These are phyloP conservation scores for Leptosomus discolor DNA, from an alignment of 2,113 vertebrate species.

Conservation along the genomic window DNA sequence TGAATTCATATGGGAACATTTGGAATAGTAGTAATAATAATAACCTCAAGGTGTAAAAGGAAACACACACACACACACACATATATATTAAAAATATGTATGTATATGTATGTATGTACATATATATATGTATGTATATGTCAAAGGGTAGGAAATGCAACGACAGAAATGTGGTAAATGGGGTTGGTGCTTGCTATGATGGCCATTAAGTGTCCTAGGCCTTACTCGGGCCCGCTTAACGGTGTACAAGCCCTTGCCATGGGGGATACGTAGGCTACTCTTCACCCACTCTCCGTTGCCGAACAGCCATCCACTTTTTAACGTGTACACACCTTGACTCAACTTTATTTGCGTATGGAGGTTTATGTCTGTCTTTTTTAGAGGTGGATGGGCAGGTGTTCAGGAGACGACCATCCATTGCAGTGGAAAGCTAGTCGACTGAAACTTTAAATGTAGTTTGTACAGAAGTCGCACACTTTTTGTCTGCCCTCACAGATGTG, in stretches of 20 bases:
- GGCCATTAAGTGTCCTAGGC: constrained; percentile 70
- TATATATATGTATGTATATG: constrained; percentile 72
- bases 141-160: constrained; percentile 77
- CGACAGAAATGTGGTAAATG: constrained; percentile 46
- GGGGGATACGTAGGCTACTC: constrained; percentile 27
- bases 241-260: constrained; percentile 71
- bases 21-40: constrained; percentile 69
- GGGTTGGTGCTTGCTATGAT: constrained; percentile 73
- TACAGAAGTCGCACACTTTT: constrained; percentile 70
- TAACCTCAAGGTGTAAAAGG: constrained; percentile 70
- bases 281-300: constrained; percentile 50
- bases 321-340: constrained; percentile 46
- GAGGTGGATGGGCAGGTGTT: constrained; percentile 56
- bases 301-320: constrained; percentile 48
- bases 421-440: constrained; percentile 7
- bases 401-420: constrained; percentile 27
- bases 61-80: not conserved
- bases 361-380: constrained; percentile 55
- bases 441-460: constrained; percentile 65
- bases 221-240: constrained; percentile 51
- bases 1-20: constrained; percentile 78
- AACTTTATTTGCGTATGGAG: constrained; percentile 52
- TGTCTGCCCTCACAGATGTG: constrained; percentile 72
- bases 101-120: constrained; percentile 53
- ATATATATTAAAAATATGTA: not conserved